These are phyloP conservation scores for Lycodopsis pacificus DNA, from an alignment of 2,797 vertebrate genomes.

Conservation along the genomic window DNA sequence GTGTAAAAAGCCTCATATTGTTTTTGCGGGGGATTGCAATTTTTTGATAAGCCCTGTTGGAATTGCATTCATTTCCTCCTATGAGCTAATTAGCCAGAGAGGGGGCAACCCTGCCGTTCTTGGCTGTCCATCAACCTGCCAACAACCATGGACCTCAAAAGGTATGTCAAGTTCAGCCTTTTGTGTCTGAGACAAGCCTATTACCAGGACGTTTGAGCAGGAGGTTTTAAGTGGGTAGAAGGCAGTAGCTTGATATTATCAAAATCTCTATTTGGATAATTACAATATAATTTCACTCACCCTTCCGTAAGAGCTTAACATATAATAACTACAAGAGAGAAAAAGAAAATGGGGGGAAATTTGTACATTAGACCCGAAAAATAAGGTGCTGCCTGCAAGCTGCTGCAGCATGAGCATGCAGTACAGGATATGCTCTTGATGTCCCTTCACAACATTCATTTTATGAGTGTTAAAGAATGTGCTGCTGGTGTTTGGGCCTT, in stretches of 20 bases:
- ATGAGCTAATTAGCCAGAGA: slow-evolving; percentile 90
- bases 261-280: slow-evolving; percentile 61
- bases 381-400: slow-evolving; percentile 41
- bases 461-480: slow-evolving; percentile 62
- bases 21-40: slow-evolving; percentile 71
- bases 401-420: slow-evolving; percentile 37
- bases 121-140: slow-evolving; percentile 88
- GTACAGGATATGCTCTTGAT: slow-evolving; percentile 55
- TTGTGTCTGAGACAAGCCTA: slow-evolving; percentile 88
- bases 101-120: slow-evolving; percentile 85
- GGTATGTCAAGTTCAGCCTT: slow-evolving; percentile 89
- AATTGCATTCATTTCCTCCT: slow-evolving; percentile 87
- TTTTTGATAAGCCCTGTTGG: slow-evolving; percentile 83
- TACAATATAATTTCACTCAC: slow-evolving; percentile 36
- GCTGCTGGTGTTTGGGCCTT: slow-evolving; percentile 61
- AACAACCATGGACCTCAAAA: slow-evolving; percentile 88
- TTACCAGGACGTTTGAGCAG: slow-evolving; percentile 80
- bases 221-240: slow-evolving; percentile 67
- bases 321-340: slow-evolving; percentile 38
- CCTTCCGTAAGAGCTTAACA: slow-evolving; percentile 36
- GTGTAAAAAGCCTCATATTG: slow-evolving; percentile 75
- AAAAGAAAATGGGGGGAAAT: slow-evolving; percentile 23
- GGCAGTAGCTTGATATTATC: slow-evolving; percentile 66
- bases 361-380: slow-evolving; percentile 30
- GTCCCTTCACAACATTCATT: slow-evolving; percentile 68